phyloP scores from a whole-genome alignment of 2,888 invertebrate species.

The Caenorhabditis becei region DNA sequence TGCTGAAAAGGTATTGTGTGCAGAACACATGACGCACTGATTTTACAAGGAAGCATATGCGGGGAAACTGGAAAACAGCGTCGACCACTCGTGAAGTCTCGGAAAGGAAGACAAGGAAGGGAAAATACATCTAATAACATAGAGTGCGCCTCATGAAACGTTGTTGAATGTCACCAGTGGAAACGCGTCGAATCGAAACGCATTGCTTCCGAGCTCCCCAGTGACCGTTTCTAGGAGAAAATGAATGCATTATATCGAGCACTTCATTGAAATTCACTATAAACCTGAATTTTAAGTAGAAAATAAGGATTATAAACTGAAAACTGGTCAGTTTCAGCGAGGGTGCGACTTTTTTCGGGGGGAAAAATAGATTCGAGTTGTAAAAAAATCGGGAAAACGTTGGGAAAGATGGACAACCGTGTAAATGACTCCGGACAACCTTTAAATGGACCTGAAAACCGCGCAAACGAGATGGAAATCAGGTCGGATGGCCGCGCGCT shows the following conservation, averaged over 20 bases:
- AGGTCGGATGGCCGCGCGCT: conserved; percentile 12
- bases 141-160: too few species aligned
- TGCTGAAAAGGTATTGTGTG: conserved; percentile 1
- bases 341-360: background rate
- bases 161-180: too few species aligned
- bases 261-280: background rate
- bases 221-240: too few species aligned
- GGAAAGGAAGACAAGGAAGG: too few species aligned
- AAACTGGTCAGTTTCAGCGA: background rate
- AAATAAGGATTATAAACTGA: background rate
- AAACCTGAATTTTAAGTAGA: background rate
- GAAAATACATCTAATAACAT: too few species aligned
- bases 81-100: too few species aligned
- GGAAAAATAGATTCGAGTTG: background rate
- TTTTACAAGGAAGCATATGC: background rate
- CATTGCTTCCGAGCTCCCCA: too few species aligned
- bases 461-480: conserved; percentile 20
- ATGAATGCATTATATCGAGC: background rate
- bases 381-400: background rate
- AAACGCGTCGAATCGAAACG: too few species aligned
- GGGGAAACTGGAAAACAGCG: too few species aligned
- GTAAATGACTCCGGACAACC: background rate
- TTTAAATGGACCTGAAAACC: conserved; percentile 23
- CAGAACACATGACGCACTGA: background rate
- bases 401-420: conserved; percentile 2